These are phyloP conservation scores for Diplodus sargus DNA, from an alignment of 2,797 vertebrate genomes.

Conservation along the genomic window DNA sequence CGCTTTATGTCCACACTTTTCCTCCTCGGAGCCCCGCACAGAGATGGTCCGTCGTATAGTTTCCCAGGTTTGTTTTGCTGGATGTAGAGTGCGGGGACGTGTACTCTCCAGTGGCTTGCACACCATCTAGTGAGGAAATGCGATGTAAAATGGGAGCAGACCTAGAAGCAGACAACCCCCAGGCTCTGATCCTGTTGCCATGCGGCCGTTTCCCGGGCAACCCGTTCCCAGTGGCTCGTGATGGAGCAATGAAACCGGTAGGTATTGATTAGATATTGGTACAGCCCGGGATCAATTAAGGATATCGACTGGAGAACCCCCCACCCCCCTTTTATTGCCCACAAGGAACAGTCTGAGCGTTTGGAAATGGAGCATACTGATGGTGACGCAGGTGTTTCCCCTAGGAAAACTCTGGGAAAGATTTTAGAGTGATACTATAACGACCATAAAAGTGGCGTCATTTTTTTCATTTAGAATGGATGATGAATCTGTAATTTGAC, in stretches of 20 bases:
- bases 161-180: slow-evolving; percentile 91
- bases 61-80: slow-evolving; percentile 80
- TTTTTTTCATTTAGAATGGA: neutral
- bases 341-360: slow-evolving; percentile 48
- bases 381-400: slow-evolving; percentile 54
- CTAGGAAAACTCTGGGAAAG: slow-evolving; percentile 42
- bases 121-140: slow-evolving; percentile 95
- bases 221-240: slow-evolving; percentile 90
- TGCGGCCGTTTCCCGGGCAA: slow-evolving; percentile 99
- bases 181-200: slow-evolving; percentile 98
- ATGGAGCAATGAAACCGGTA: slow-evolving; percentile 84
- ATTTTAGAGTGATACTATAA: neutral
- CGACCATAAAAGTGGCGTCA: neutral
- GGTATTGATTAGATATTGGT: slow-evolving; percentile 84
- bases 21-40: slow-evolving; percentile 70
- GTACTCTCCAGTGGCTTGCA: slow-evolving; percentile 91
- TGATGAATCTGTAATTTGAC: neutral
- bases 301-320: slow-evolving; percentile 71
- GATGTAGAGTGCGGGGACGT: slow-evolving; percentile 81
- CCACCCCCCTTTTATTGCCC: slow-evolving; percentile 49
- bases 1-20: slow-evolving; percentile 77
- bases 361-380: slow-evolving; percentile 47
- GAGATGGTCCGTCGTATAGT: slow-evolving; percentile 79
- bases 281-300: slow-evolving; percentile 81
- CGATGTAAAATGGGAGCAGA: slow-evolving; percentile 91